phyloP scores from a whole-genome alignment of 2,113 vertebrate genomes.

The Mystacornis crossleyi region DNA sequence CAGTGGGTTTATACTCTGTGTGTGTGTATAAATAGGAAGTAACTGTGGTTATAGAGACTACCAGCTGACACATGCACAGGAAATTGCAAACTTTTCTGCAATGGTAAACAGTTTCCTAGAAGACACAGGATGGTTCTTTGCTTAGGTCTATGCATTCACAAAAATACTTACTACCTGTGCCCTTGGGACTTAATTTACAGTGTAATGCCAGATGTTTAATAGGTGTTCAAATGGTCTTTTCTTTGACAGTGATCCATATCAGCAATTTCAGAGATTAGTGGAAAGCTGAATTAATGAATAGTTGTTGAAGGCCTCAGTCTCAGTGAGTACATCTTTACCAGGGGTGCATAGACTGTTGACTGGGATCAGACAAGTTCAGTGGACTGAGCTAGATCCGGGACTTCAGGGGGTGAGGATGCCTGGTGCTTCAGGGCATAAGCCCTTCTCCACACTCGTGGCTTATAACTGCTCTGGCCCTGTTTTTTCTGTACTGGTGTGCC shows the following conservation, averaged over 20 bases:
- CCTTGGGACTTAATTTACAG: neutral
- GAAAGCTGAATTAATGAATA: neutral
- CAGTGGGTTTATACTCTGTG: neutral
- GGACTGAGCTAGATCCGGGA: neutral
- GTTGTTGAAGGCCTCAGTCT: neutral
- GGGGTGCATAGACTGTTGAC: neutral
- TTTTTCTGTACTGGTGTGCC: neutral
- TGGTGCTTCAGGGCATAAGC: neutral
- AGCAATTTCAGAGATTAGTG: neutral
- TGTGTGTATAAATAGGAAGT: neutral
- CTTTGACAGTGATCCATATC: neutral
- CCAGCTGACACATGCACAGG: neutral
- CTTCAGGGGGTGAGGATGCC: neutral
- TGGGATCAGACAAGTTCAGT: neutral
- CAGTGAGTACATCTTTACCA: neutral
- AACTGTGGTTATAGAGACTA: neutral
- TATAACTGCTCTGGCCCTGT: neutral
- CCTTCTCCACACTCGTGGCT: fast-evolving
- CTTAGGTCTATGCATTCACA: neutral
- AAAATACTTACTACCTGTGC: neutral
- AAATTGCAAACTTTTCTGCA: neutral
- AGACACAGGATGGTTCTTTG: neutral
- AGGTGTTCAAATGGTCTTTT: neutral
- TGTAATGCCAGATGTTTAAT: neutral
- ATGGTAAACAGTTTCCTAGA: neutral